These are phyloP conservation scores for Bettongia penicillata DNA, from an alignment of 2,113 vertebrate species.

Conservation along the genomic window DNA sequence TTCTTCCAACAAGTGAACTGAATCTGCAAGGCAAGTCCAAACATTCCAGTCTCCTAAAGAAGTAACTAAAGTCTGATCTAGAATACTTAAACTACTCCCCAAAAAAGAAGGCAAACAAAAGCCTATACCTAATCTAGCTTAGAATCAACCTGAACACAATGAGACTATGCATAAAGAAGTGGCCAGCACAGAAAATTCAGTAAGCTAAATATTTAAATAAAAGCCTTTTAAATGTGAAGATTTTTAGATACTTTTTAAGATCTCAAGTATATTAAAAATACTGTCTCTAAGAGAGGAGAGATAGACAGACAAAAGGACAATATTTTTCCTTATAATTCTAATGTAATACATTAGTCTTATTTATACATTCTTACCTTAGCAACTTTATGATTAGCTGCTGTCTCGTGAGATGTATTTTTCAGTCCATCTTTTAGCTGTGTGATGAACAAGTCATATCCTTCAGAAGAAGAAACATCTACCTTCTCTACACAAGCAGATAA, in stretches of 20 bases:
- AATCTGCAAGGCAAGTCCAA: not conserved
- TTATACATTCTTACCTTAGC: conserved; percentile 91
- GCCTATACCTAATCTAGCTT: not conserved
- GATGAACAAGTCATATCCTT: conserved; percentile 98
- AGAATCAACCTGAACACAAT: not conserved
- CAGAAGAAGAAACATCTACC: conserved; percentile 96
- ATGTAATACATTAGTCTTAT: conserved; percentile 12
- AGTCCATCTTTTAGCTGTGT: conserved; percentile 98
- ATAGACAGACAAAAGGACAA: not conserved
- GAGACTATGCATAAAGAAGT: not conserved
- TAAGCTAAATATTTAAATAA: not conserved
- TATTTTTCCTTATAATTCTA: not conserved
- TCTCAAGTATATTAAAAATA: not conserved
- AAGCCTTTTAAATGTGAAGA: not conserved
- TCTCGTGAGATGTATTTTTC: conserved; percentile 99
- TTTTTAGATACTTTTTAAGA: not conserved
- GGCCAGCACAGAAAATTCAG: not conserved
- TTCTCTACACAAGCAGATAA: conserved; percentile 97
- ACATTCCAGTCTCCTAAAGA: not conserved
- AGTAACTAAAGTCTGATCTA: not conserved
- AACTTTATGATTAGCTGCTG: conserved; percentile 99
- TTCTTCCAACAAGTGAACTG: not conserved
- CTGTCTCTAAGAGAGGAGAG: not conserved
- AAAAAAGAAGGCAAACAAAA: not conserved
- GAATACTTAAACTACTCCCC: not conserved